These are phyloP conservation scores for Zeus faber DNA, from an alignment of 2,113 vertebrate species.

Conservation along the genomic window DNA sequence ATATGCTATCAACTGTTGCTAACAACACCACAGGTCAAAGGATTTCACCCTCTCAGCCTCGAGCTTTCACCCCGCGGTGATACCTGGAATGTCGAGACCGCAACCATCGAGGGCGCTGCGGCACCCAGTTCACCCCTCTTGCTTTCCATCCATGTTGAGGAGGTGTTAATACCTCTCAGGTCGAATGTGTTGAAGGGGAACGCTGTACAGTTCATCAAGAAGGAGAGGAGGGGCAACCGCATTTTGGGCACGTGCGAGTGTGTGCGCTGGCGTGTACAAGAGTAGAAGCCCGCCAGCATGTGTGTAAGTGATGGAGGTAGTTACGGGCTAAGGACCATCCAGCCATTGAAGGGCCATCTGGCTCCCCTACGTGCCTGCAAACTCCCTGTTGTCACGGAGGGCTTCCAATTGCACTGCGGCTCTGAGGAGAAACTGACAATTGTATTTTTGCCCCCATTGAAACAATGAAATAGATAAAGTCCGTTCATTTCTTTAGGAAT, in stretches of 20 bases:
- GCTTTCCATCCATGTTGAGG: neutral
- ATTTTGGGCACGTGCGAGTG: neutral
- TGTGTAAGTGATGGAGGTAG: neutral
- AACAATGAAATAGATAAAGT: too few relatives aligned
- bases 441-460: constrained; percentile 11
- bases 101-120: too few relatives aligned
- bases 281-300: too few relatives aligned
- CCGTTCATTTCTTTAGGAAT: constrained; percentile 9
- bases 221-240: neutral
- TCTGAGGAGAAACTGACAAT: constrained; percentile 1
- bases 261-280: constrained; percentile 8
- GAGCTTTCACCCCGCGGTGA: too few relatives aligned
- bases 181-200: neutral
- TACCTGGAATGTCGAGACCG: too few relatives aligned
- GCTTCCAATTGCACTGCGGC: constrained; percentile 35
- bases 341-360: constrained; percentile 41
- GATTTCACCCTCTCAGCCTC: too few relatives aligned
- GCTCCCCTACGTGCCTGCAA: constrained; percentile 41
- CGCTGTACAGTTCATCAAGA: neutral
- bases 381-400: constrained; percentile 33
- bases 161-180: neutral
- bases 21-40: too few relatives aligned
- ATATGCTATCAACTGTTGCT: too few relatives aligned
- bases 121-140: too few relatives aligned
- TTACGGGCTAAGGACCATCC: constrained; percentile 22